Conservation (phyloP, 2,888 invertebrate genomes). For the Mimas tiliae region DNA sequence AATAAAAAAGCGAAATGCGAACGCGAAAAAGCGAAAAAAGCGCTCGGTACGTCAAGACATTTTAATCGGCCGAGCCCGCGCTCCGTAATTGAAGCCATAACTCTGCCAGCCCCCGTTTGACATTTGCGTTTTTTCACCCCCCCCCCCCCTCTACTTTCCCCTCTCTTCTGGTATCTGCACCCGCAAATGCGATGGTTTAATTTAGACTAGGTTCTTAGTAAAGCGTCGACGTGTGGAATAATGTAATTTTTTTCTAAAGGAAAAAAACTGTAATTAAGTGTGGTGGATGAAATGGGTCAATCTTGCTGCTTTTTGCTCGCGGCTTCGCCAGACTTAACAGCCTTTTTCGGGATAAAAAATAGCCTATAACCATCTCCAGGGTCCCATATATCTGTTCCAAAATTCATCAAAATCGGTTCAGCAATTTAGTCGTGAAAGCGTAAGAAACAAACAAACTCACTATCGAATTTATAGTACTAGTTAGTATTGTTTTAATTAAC, state of each 20-base stretch:
- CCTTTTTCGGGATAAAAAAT: no score
- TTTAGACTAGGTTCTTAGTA: conserved; percentile 60
- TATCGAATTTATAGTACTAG: no score
- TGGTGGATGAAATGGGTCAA: no score
- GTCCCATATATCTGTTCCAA: no score
- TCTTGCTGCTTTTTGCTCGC: no score
- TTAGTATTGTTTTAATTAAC: no score
- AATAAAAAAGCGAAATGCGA: conserved; percentile 46
- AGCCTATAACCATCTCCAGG: no score
- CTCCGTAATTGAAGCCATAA: conserved; percentile 80
- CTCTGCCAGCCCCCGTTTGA: conserved; percentile 81
- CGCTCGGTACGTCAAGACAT: conserved; percentile 72
- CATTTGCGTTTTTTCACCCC: conserved; percentile 75
- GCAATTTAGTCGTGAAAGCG: no score
- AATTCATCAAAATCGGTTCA: no score
- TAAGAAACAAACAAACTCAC: no score
- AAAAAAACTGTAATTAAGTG: not conserved
- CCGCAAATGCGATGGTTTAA: conserved; percentile 66
- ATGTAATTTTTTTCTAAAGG: conserved; percentile 33
- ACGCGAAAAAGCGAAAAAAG: conserved; percentile 43
- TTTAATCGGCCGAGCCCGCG: conserved; percentile 73
- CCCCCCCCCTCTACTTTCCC: no score
- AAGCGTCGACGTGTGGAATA: conserved; percentile 50
- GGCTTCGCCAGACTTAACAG: no score
- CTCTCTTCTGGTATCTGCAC: conserved; percentile 39